Conservation (phyloP, 2,888 invertebrate genomes). For the Halictus quadricinctus region DNA sequence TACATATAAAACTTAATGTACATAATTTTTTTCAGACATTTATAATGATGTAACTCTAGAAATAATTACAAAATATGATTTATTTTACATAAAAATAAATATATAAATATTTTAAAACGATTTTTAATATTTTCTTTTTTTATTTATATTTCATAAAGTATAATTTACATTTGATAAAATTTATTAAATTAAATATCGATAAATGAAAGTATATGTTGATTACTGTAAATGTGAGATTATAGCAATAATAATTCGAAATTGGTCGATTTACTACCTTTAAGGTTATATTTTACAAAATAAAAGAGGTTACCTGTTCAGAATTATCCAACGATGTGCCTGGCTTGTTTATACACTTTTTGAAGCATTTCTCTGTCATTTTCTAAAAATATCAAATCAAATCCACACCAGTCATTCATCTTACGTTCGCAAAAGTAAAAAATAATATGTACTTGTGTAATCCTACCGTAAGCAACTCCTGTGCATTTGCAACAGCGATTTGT, state of each 20-base stretch:
- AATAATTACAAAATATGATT: background rate
- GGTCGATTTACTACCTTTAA: background rate
- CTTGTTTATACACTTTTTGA: slow-evolving; percentile 95
- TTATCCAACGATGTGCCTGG: slow-evolving; percentile 95
- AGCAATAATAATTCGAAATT: background rate
- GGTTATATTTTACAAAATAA: slow-evolving; percentile 46
- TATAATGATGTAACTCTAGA: background rate
- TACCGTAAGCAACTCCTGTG: slow-evolving; percentile 95
- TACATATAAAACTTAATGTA: background rate
- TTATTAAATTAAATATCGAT: background rate
- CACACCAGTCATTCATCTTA: slow-evolving; percentile 54
- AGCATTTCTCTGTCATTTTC: slow-evolving; percentile 99
- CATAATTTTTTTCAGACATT: background rate
- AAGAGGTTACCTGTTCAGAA: slow-evolving; percentile 88
- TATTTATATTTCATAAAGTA: slow-evolving; percentile 1
- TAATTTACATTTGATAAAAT: background rate
- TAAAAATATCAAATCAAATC: slow-evolving; percentile 81
- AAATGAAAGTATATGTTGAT: background rate
- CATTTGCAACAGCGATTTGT: slow-evolving; percentile 96
- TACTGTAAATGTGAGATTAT: background rate
- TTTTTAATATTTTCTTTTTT: background rate
- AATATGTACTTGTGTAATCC: slow-evolving; percentile 70
- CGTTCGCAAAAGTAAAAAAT: slow-evolving; percentile 34
- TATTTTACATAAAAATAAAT: background rate
- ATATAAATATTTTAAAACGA: background rate